phyloP scores from a whole-genome alignment of 2,113 vertebrate genomes.

The Zosterops lateralis region DNA sequence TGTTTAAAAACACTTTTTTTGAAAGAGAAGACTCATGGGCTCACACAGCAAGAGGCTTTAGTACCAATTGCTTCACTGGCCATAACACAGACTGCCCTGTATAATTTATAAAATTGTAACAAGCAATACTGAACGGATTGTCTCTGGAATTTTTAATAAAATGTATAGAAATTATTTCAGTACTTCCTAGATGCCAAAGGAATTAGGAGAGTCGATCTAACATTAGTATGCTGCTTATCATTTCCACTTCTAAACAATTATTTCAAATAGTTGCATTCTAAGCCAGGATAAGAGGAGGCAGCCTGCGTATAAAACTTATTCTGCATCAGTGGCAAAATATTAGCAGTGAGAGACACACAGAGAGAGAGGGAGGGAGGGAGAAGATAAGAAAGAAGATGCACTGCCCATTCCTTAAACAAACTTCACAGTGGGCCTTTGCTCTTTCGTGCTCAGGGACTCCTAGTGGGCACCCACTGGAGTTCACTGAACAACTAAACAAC shows the following conservation, averaged over 20 bases:
- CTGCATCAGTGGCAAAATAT: not conserved
- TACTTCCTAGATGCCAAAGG: not conserved
- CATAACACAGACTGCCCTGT: not conserved
- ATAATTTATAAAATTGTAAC: not conserved
- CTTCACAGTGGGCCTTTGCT: not conserved
- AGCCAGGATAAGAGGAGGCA: not conserved
- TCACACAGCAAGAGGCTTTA: not conserved
- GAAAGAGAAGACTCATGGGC: not conserved
- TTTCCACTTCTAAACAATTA: not conserved
- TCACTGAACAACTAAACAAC: not conserved
- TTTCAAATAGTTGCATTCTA: not conserved
- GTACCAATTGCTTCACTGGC: not conserved
- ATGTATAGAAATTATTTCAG: not conserved
- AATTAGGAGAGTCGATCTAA: not conserved
- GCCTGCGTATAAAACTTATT: not conserved
- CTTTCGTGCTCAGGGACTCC: not conserved
- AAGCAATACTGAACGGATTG: not conserved
- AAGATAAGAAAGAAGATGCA: not conserved
- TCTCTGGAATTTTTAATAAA: not conserved
- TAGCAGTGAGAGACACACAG: rapidly evolving
- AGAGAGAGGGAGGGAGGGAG: too few species aligned
- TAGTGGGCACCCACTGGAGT: not conserved
- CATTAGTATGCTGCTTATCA: not conserved
- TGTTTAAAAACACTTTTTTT: not conserved
- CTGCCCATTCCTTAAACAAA: not conserved